These are phyloP conservation scores for Trachelus troglodyta DNA, from an alignment of 2,888 invertebrate species.

Conservation along the genomic window DNA sequence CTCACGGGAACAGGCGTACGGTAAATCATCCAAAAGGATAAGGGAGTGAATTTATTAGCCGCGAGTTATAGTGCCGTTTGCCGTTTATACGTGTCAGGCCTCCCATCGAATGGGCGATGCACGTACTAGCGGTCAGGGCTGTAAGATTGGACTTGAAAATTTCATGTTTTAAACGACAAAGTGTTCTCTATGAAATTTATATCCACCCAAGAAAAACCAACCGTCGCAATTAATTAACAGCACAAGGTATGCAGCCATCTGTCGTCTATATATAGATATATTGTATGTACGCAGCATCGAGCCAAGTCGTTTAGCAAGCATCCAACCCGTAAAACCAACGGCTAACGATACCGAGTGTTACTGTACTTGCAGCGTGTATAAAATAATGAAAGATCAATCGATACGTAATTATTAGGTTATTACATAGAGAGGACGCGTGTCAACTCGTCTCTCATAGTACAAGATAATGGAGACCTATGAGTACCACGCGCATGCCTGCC, in stretches of 20 bases:
- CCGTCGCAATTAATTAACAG: neutral
- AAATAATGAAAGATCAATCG: neutral
- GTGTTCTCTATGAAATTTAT: neutral
- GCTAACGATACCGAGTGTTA: neutral
- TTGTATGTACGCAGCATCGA: neutral
- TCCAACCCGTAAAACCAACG: neutral
- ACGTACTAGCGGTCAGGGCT: neutral
- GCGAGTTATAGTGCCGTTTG: neutral
- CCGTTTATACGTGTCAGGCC: neutral
- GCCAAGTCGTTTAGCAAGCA: neutral
- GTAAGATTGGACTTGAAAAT: neutral
- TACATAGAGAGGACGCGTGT: neutral
- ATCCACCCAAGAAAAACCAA: neutral
- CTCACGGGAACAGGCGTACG: neutral
- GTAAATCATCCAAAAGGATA: neutral
- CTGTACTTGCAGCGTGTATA: neutral
- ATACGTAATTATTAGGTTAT: neutral
- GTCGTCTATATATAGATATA: too few species aligned
- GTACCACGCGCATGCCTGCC: neutral
- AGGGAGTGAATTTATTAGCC: neutral
- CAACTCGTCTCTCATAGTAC: neutral
- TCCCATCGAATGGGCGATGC: neutral
- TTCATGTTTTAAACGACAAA: neutral
- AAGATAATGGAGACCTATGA: neutral
- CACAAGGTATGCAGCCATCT: neutral